Evolutionary conservation across 2,888 invertebrate species (phyloP).

Genomic region (Bombyx huttoni): DNA sequence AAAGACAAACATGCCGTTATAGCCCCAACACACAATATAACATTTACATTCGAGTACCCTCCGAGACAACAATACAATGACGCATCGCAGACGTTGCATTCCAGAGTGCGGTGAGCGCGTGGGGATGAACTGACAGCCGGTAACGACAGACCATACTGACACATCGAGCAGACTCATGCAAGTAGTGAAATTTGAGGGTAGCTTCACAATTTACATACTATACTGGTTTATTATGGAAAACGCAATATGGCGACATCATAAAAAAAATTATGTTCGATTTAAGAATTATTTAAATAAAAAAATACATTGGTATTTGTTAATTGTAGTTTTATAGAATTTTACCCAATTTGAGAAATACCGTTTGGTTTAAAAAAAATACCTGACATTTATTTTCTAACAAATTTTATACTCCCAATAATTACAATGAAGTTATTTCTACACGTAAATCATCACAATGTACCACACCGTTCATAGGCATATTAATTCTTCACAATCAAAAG

Average conservation of each 20-base stretch:
- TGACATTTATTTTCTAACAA: no score
- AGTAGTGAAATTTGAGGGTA: background rate
- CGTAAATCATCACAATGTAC: no score
- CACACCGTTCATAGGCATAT: no score
- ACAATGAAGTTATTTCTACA: no score
- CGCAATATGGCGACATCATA: background rate
- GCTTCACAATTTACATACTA: background rate
- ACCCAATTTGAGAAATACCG: no score
- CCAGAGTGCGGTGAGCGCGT: background rate
- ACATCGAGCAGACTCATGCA: background rate
- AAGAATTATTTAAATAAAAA: background rate
- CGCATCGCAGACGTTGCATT: background rate
- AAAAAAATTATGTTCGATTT: background rate
- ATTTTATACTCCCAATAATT: no score
- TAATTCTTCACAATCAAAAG: no score
- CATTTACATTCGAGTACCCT: constrained; percentile 17
- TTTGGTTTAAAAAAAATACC: no score
- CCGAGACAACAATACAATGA: constrained; percentile 6
- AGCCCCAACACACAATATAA: constrained; percentile 22
- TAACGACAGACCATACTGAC: background rate
- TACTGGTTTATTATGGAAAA: background rate
- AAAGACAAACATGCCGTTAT: constrained; percentile 70
- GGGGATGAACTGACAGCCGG: background rate
- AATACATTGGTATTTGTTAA: no score
- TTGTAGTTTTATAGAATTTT: no score